Evolutionary conservation across 2,797 vertebrate species (phyloP).

Genomic region (Fundulus diaphanus): DNA sequence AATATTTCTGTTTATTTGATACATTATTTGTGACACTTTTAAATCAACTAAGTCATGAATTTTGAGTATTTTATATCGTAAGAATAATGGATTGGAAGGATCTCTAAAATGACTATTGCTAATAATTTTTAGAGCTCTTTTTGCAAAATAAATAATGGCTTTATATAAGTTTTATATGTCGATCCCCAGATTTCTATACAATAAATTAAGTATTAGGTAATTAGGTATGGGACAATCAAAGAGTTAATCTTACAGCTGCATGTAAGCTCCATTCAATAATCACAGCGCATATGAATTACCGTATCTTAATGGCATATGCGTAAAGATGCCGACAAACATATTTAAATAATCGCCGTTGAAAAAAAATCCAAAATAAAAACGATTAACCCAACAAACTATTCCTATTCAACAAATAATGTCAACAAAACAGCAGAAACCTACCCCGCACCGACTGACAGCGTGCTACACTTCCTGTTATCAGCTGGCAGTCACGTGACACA

Average conservation of each 20-base stretch:
- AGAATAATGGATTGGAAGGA: no score
- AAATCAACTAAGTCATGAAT: no score
- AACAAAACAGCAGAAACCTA: not conserved
- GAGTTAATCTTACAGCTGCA: not conserved
- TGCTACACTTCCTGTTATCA: slow-evolving; percentile 13
- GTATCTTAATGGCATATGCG: not conserved
- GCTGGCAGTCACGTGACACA: slow-evolving; percentile 69
- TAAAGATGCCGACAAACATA: not conserved
- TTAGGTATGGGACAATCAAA: no score
- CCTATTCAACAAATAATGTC: not conserved
- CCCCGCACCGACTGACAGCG: not conserved
- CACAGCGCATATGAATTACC: not conserved
- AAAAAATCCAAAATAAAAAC: not conserved
- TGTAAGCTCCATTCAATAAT: not conserved
- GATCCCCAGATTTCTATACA: no score
- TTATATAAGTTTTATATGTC: no score
- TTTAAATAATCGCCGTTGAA: not conserved
- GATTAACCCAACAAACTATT: not conserved
- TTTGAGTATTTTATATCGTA: no score
- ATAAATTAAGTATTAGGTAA: no score
- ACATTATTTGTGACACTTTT: no score
- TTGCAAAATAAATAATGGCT: no score
- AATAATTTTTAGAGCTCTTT: no score
- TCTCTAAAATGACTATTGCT: no score
- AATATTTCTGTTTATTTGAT: no score